These are phyloP conservation scores for Spodoptera exigua DNA, from an alignment of 2,888 invertebrate genomes.

Conservation along the genomic window DNA sequence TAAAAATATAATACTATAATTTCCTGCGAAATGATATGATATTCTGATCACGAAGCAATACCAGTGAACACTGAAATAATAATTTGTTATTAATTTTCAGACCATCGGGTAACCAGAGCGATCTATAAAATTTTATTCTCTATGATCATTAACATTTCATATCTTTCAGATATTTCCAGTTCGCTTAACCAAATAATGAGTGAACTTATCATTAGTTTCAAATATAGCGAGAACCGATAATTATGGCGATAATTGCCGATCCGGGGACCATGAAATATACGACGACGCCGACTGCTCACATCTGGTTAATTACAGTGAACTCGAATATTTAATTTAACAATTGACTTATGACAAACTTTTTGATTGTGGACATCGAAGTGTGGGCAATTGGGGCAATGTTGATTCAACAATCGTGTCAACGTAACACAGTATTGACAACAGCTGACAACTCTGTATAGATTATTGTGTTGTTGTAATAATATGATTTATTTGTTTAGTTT, in stretches of 20 bases:
- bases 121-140: not conserved
- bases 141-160: slow-evolving; percentile 4
- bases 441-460: no score
- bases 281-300: slow-evolving; percentile 2
- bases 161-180: slow-evolving; percentile 28
- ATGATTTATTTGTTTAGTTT: no score
- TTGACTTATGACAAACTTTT: not conserved
- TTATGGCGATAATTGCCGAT: slow-evolving; percentile 28
- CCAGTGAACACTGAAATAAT: not conserved
- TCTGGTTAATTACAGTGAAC: slow-evolving; percentile 32
- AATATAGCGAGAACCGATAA: slow-evolving; percentile 24
- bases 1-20: no score
- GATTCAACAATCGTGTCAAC: not conserved
- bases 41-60: not conserved
- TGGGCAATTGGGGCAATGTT: not conserved
- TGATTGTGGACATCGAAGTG: not conserved
- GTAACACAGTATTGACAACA: no score
- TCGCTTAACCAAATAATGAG: slow-evolving; percentile 32
- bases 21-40: no score
- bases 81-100: not conserved
- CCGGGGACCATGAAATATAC: slow-evolving; percentile 16
- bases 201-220: slow-evolving; percentile 31
- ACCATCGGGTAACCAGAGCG: not conserved
- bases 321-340: not conserved
- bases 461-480: no score